Evolutionary conservation across 2,888 invertebrate genomes (phyloP).

Genomic region (Raillietiella orientalis): DNA sequence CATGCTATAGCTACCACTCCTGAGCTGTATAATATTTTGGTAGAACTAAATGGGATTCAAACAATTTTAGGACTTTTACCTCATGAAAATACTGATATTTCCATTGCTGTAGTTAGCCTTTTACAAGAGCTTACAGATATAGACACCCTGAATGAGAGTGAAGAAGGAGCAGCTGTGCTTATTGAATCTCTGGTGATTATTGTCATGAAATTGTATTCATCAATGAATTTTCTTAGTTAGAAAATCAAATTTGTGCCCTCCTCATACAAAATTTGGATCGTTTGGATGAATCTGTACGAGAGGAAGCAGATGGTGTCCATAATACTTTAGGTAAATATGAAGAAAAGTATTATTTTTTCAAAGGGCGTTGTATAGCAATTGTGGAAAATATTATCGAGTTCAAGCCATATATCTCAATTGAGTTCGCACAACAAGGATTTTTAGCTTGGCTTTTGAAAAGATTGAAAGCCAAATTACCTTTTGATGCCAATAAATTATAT

Average conservation of each 20-base stretch:
- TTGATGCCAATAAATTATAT: slow-evolving; percentile 81
- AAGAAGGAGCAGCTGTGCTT: slow-evolving; percentile 57
- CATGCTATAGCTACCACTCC: slow-evolving; percentile 82
- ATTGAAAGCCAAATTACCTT: slow-evolving; percentile 18
- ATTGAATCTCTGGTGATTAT: slow-evolving; percentile 33
- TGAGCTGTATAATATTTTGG: slow-evolving; percentile 65
- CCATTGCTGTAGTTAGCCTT: slow-evolving; percentile 37
- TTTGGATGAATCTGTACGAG: slow-evolving; percentile 66
- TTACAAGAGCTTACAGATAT: slow-evolving; percentile 77
- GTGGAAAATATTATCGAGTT: slow-evolving; percentile 87
- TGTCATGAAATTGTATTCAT: slow-evolving; percentile 1
- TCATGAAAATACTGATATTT: slow-evolving; percentile 85
- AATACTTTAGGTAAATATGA: slow-evolving; percentile 36
- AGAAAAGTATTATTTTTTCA: slow-evolving; percentile 1
- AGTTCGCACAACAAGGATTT: slow-evolving; percentile 65
- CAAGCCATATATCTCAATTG: slow-evolving; percentile 44
- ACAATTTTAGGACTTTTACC: slow-evolving; percentile 67
- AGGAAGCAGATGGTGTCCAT: slow-evolving; percentile 85
- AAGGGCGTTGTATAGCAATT: slow-evolving; percentile 23
- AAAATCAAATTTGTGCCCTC: slow-evolving; percentile 60
- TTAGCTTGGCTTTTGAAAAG: slow-evolving; percentile 70
- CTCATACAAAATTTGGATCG: slow-evolving; percentile 74
- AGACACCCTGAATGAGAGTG: slow-evolving; percentile 74
- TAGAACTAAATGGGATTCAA: slow-evolving; percentile 57
- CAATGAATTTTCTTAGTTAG: slow-evolving; percentile 17